Conservation (phyloP, 2,888 invertebrate species). For the Resseliella maxima region DNA sequence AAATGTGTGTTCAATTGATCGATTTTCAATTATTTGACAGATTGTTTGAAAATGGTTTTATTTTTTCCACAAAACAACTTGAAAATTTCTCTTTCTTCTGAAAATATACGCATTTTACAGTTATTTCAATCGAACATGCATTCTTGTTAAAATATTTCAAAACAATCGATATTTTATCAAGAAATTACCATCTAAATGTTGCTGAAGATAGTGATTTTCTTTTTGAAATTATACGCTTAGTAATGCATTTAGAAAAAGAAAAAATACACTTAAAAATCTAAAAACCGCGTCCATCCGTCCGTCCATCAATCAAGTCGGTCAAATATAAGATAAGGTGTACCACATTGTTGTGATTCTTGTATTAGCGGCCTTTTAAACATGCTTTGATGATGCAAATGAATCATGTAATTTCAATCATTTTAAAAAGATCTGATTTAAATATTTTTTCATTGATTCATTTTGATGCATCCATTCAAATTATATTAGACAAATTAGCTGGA, state of each 20-base stretch:
- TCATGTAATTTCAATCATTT: conserved; percentile 41
- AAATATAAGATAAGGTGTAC: background rate
- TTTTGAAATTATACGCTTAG: background rate
- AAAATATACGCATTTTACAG: conserved; percentile 2
- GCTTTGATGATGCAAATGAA: conserved; percentile 41
- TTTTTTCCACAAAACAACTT: background rate
- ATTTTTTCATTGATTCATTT: background rate
- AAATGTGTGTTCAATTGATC: background rate
- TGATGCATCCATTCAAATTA: conserved; percentile 5
- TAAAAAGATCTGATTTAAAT: conserved; percentile 1
- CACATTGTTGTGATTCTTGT: background rate
- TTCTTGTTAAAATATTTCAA: background rate
- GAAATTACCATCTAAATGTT: background rate
- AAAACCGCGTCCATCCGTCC: no score
- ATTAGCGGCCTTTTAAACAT: background rate
- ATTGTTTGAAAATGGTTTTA: no score
- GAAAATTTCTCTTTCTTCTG: background rate
- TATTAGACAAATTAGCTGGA: background rate
- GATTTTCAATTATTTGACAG: background rate
- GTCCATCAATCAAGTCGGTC: conserved; percentile 24
- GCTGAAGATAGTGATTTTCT: background rate
- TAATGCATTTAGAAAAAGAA: background rate
- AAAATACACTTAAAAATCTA: no score
- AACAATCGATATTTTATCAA: conserved; percentile 26
- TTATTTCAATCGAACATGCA: background rate